phyloP scores from a whole-genome alignment of 1,140 invertebrate genomes.

The Drosophila athabasca region DNA sequence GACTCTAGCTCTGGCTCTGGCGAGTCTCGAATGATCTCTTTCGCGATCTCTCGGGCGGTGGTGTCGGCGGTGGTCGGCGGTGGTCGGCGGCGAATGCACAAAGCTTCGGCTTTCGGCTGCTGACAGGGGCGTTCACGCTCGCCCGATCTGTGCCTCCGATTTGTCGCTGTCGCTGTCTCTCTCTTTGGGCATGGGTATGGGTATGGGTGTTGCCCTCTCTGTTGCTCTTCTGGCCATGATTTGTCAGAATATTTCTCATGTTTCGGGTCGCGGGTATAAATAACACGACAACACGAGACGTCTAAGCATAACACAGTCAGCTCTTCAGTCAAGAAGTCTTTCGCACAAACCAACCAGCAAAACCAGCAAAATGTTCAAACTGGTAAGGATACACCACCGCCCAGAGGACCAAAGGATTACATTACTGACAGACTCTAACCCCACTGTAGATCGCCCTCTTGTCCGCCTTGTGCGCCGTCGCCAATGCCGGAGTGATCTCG shows the following conservation, averaged over 20 bases:
- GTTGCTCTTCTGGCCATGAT: slow-evolving; percentile 30
- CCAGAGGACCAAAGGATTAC: slow-evolving; percentile 21
- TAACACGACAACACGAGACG: slow-evolving; percentile 51
- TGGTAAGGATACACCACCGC: slow-evolving; percentile 61
- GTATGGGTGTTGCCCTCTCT: slow-evolving; percentile 20
- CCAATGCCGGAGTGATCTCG: slow-evolving; percentile 74
- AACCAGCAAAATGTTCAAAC: slow-evolving; percentile 80
- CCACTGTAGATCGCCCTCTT: slow-evolving; percentile 64
- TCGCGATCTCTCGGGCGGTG: slow-evolving; percentile 28
- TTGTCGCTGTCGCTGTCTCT: not conserved
- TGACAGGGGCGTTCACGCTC: slow-evolving; percentile 43
- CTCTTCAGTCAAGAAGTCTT: slow-evolving; percentile 66
- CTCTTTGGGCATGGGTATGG: too few relatives aligned
- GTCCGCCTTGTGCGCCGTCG: slow-evolving; percentile 77
- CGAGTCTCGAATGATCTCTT: slow-evolving; percentile 52
- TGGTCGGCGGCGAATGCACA: slow-evolving; percentile 37
- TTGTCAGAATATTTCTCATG: slow-evolving; percentile 77
- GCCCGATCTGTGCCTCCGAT: not conserved
- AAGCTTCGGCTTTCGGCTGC: slow-evolving; percentile 40
- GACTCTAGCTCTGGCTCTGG: slow-evolving; percentile 2
- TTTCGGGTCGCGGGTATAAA: slow-evolving; percentile 71
- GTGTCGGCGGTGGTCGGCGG: not conserved
- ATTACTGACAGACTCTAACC: not conserved
- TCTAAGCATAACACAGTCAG: slow-evolving; percentile 72
- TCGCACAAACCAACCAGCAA: slow-evolving; percentile 46